phyloP scores from a whole-genome alignment of 2,113 vertebrate species.

The Egretta garzetta region DNA sequence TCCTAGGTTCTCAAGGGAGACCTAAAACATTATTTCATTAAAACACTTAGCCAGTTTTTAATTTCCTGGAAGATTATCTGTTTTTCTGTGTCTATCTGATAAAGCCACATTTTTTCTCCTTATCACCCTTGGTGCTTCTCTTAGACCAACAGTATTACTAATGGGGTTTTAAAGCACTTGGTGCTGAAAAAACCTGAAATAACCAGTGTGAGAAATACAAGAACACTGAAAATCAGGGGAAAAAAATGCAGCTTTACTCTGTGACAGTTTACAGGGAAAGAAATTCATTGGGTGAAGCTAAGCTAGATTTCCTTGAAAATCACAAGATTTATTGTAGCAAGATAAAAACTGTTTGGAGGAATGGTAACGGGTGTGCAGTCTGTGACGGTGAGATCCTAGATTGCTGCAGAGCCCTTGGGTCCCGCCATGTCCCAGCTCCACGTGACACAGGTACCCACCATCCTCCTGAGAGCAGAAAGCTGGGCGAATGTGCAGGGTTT shows the following conservation, averaged over 20 bases:
- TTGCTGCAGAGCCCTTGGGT: not conserved
- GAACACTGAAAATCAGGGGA: not conserved
- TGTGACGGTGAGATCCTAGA: not conserved
- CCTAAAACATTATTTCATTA: not conserved
- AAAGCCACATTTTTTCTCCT: not conserved
- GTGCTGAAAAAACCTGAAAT: not conserved
- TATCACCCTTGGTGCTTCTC: not conserved
- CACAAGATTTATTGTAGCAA: not conserved
- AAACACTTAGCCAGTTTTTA: not conserved
- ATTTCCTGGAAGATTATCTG: not conserved
- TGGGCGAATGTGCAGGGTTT: not conserved
- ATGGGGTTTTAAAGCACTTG: not conserved
- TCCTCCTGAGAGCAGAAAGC: not conserved
- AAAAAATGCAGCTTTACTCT: not conserved
- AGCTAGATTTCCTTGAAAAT: not conserved
- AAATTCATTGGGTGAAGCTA: not conserved
- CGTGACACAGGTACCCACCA: rapidly evolving
- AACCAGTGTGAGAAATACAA: not conserved
- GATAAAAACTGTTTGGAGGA: not conserved
- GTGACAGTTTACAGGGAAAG: not conserved
- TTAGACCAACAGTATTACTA: not conserved
- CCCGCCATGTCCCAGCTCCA: rapidly evolving
- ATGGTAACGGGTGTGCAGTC: not conserved
- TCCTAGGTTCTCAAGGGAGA: not conserved
- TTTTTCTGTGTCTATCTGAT: not conserved